Conservation (phyloP, 2,113 vertebrate genomes). For the Mungos mungo region DNA sequence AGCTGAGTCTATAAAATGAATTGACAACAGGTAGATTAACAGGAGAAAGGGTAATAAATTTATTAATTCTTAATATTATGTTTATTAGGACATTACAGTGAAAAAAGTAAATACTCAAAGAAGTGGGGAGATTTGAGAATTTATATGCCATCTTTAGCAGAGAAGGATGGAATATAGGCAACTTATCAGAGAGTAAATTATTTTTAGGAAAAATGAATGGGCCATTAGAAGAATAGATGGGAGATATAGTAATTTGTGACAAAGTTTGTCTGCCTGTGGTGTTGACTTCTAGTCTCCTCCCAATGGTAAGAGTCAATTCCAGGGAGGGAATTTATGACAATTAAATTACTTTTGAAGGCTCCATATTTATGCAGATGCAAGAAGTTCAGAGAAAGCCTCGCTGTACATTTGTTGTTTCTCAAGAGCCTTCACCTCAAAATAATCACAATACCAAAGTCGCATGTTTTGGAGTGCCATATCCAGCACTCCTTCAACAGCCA, state of each 20-base stretch:
- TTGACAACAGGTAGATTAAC: not conserved
- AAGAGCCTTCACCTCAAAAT: not conserved
- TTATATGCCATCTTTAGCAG: not conserved
- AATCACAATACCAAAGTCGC: not conserved
- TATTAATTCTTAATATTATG: not conserved
- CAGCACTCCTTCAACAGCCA: not conserved
- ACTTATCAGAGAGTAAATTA: not conserved
- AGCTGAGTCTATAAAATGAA: not conserved
- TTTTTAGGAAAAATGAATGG: not conserved
- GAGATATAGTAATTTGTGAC: not conserved
- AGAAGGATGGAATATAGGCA: not conserved
- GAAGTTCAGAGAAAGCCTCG: not conserved
- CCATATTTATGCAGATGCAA: not conserved
- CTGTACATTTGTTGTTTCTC: not conserved
- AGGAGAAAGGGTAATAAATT: not conserved
- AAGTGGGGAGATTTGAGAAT: not conserved
- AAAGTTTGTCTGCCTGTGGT: not conserved
- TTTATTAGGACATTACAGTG: not conserved
- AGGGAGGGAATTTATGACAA: not conserved
- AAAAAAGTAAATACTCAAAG: not conserved
- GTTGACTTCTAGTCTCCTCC: not conserved
- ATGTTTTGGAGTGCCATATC: not conserved
- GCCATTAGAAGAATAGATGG: not conserved
- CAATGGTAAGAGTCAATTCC: not conserved
- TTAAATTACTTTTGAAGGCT: not conserved